Conservation (phyloP, 2,888 invertebrate species). For the Acronicta psi region DNA sequence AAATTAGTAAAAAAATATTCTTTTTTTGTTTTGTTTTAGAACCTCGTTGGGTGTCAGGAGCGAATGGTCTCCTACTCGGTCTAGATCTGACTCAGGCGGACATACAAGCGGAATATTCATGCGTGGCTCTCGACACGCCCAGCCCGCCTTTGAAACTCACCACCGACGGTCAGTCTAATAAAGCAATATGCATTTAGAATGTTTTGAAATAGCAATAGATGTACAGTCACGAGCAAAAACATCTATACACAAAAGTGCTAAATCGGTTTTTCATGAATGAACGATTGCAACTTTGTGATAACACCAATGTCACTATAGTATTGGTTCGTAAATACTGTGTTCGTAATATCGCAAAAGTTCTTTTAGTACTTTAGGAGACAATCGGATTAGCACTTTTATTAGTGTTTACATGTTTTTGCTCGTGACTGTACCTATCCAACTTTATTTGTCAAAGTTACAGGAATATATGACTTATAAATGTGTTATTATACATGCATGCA, state of each 20-base stretch:
- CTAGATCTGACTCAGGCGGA: constrained; percentile 82
- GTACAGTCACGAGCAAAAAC: no score
- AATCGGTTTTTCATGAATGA: no score
- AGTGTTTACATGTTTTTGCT: no score
- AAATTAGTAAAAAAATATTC: not conserved
- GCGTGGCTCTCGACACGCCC: constrained; percentile 77
- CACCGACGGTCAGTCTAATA: constrained; percentile 76
- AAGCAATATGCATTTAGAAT: constrained; percentile 35
- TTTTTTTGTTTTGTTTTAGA: constrained; percentile 64
- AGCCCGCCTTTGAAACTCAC: constrained; percentile 79
- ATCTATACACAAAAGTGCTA: no score
- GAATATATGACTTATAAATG: constrained; percentile 1
- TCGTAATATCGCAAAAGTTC: no score
- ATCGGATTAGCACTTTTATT: no score
- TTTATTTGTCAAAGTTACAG: constrained; percentile 3
- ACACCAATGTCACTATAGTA: no score
- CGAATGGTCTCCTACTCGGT: constrained; percentile 78
- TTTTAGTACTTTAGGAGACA: no score
- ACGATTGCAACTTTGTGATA: no score
- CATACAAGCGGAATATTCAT: constrained; percentile 83
- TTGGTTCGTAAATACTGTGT: no score
- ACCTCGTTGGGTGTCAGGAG: constrained; percentile 81
- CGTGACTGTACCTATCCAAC: no score
- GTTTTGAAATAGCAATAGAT: constrained; percentile 10
- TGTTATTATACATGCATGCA: no score